phyloP scores from a whole-genome alignment of 2,113 vertebrate species.

The Scatophagus argus region DNA sequence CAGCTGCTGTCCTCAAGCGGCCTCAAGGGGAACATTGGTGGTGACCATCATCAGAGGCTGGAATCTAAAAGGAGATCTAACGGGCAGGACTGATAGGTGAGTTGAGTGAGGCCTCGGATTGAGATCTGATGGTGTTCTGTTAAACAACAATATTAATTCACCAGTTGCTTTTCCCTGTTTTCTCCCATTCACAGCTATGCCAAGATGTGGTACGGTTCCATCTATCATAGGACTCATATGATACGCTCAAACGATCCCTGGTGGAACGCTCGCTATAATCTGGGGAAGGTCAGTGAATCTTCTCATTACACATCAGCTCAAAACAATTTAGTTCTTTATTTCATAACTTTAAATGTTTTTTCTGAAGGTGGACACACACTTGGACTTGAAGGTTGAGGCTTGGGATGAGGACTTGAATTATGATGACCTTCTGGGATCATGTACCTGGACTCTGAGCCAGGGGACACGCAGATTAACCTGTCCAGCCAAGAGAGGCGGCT shows the following conservation, averaged over 20 bases:
- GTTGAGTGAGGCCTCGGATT: too few species aligned
- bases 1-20: too few species aligned
- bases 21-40: not conserved
- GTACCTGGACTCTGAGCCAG: fast-evolving
- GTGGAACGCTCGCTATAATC: conserved; percentile 25
- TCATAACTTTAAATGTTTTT: too few species aligned
- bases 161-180: too few species aligned
- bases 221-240: not conserved
- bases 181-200: too few species aligned
- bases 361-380: conserved; percentile 39
- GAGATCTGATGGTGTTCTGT: too few species aligned
- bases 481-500: fast-evolving
- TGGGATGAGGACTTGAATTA: not conserved
- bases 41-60: conserved; percentile 43
- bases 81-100: not conserved
- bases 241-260: not conserved
- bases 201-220: conserved; percentile 10
- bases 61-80: not conserved
- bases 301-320: not conserved
- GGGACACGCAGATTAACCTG: conserved; percentile 42
- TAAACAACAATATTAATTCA: too few species aligned
- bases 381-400: not conserved
- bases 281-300: not conserved
- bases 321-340: not conserved
- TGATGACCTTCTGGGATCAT: conserved; percentile 42